Base-by-base conservation (phyloP, 2,888 invertebrate species). In the Torymus auratus region DNA sequence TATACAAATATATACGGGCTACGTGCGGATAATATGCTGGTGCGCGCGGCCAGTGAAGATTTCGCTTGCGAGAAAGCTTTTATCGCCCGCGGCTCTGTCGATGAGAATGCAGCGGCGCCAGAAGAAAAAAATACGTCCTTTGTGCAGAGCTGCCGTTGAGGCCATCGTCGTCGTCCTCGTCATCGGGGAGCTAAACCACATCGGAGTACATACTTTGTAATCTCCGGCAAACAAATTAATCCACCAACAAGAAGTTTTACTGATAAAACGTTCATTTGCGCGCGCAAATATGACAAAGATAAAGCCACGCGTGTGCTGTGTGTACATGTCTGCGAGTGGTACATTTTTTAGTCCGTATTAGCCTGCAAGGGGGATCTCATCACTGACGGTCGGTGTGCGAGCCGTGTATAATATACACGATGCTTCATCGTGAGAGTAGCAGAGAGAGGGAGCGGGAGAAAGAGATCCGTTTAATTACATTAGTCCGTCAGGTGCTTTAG, bases 381-480 rank as follows among this genome's bases (percentile, higher is more conserved):
- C 28, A 28, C 28, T 28, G 3, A 5, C 28, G 28, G 28, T 7
- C 7, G 1, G 28, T 28, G 7, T 28, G 28, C 28, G 28, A 28
- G 28, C 3, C 7, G 28, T 28, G 3, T 28, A 28, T 28, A 28
- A 28, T 28, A 28, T 28, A 28, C 28, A 28, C 28, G 28, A 28
- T 28, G 28, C 3, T 28, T 28, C 61, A 3, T 20, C 0, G 41
- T 15, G 56, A 20, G 53, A 52, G 62, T 52, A 14, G 56, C 28
- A 28, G 0, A 14, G 41, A 50, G 62, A 20, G 71, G 15, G 60
- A 65, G 20, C 20, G 20, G 2, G 41, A 50, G 84, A 80, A 82
- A 84, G 84, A 80, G 83, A 84, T 85, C 85, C 85, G 85, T 87
- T 87, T 87, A 87, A 87, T 87, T 87, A 87, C 86, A 87, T 87